Conservation (phyloP, 2,113 vertebrate genomes). For the Clarias macrocephalus region DNA sequence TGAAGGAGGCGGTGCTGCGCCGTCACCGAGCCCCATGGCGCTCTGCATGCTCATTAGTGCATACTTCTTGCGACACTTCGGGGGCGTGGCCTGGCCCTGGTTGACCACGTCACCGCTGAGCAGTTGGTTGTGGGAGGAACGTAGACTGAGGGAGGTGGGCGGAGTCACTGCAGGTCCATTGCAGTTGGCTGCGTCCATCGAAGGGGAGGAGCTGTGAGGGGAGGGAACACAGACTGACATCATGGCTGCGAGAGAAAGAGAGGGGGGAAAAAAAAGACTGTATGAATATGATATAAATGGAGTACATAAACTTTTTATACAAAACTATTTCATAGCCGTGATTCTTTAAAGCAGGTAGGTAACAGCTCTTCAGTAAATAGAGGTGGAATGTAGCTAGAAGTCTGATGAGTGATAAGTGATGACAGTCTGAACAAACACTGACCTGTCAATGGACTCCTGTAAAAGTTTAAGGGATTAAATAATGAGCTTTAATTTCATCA, state of each 20-base stretch:
- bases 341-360: not conserved
- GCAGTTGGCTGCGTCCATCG: constrained; percentile 82
- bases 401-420: not conserved
- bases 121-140: constrained; percentile 92
- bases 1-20: constrained; percentile 60
- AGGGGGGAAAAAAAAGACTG: not conserved
- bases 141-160: constrained; percentile 88
- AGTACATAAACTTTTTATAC: not conserved
- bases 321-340: not conserved
- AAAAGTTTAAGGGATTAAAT: not conserved
- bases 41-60: constrained; percentile 91
- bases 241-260: constrained; percentile 62
- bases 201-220: constrained; percentile 56
- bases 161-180: constrained; percentile 83
- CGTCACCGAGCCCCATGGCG: constrained; percentile 90
- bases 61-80: constrained; percentile 95
- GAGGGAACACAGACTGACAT: constrained; percentile 85
- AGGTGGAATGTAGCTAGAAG: not conserved
- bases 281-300: not conserved
- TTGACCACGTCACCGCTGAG: constrained; percentile 83
- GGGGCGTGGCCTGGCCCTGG: constrained; percentile 85
- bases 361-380: not conserved
- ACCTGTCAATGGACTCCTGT: not conserved
- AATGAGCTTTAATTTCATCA: not conserved
- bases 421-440: not conserved